These are phyloP conservation scores for Buteo buteo DNA, from an alignment of 2,113 vertebrate genomes.

Conservation along the genomic window DNA sequence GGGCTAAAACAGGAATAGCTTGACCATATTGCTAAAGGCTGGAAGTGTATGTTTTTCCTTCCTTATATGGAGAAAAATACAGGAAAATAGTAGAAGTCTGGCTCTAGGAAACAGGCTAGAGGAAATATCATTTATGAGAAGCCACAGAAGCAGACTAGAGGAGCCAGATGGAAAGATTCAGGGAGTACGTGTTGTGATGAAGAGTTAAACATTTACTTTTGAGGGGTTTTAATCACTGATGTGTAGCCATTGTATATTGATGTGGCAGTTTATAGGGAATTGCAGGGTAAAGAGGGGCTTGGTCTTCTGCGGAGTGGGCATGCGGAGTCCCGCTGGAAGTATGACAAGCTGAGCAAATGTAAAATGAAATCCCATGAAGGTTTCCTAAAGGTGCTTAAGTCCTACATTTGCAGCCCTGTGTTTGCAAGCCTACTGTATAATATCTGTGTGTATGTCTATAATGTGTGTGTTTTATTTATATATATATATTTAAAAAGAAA, in stretches of 20 bases:
- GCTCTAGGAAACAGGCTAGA: background rate
- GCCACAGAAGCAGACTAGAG: background rate
- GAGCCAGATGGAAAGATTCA: background rate
- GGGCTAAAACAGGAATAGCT: background rate
- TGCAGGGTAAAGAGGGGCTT: background rate
- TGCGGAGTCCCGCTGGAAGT: background rate
- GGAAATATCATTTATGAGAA: background rate
- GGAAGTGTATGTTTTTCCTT: background rate
- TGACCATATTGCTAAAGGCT: background rate
- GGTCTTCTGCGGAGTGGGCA: rapidly evolving
- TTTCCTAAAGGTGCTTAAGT: background rate
- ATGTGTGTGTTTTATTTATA: background rate
- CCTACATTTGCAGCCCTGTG: background rate
- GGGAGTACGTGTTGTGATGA: rapidly evolving
- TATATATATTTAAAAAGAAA: background rate
- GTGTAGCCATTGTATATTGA: rapidly evolving
- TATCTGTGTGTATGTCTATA: background rate
- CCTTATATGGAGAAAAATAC: background rate
- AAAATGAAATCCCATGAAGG: background rate
- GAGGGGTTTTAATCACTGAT: background rate
- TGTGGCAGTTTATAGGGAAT: background rate
- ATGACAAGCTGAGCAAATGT: background rate
- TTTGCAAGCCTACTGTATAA: background rate
- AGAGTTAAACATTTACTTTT: background rate
- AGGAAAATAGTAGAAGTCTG: background rate